Evolutionary conservation across 2,888 invertebrate species (phyloP).

Genomic region (Andrena bucephala): DNA sequence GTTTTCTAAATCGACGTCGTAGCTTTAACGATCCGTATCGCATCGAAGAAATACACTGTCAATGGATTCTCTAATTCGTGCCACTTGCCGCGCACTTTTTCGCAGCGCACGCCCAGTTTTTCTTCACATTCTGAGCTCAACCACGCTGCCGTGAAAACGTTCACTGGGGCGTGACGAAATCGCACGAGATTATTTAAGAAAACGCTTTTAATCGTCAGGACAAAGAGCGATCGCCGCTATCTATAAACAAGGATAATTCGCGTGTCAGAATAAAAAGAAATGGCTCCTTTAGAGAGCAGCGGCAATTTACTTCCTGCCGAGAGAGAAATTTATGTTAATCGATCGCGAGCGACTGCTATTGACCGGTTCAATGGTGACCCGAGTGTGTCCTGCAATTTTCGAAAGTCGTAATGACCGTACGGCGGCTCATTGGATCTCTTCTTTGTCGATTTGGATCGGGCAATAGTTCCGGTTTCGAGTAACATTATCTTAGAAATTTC

Average conservation of each 20-base stretch:
- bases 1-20: neutral
- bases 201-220: slow-evolving; percentile 18
- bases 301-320: slow-evolving; percentile 51
- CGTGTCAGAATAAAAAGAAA: slow-evolving; percentile 1
- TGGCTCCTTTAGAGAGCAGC: slow-evolving; percentile 28
- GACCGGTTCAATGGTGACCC: slow-evolving; percentile 44
- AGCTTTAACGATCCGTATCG: neutral
- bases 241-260: neutral
- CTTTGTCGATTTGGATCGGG: slow-evolving; percentile 7
- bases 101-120: neutral
- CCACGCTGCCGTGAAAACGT: slow-evolving; percentile 2
- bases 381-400: slow-evolving; percentile 42
- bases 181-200: slow-evolving; percentile 8
- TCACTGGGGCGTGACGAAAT: slow-evolving; percentile 22
- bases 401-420: slow-evolving; percentile 42
- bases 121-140: neutral
- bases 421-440: slow-evolving; percentile 17
- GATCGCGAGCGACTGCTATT: slow-evolving; percentile 37
- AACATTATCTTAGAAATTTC: neutral
- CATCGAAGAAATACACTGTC: neutral
- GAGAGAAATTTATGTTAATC: slow-evolving; percentile 59
- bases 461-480: slow-evolving; percentile 13
- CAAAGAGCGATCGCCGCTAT: slow-evolving; percentile 7
- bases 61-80: neutral
- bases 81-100: neutral